Evolutionary conservation across 1,140 invertebrate genomes (phyloP).

Genomic region (Tetragnatha versicolor): DNA sequence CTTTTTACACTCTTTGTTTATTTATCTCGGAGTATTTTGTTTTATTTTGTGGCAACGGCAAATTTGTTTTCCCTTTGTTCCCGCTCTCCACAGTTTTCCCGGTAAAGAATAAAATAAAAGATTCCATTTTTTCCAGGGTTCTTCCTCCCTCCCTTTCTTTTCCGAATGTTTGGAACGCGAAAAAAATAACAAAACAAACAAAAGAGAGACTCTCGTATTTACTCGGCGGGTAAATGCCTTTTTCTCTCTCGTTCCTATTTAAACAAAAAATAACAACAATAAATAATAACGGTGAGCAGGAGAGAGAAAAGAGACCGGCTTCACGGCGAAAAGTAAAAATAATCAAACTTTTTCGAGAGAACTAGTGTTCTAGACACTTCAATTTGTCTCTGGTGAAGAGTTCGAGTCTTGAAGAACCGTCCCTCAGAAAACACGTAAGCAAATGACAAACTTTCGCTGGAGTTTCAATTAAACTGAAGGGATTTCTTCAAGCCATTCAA

Average conservation of each 20-base stretch:
- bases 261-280: slow-evolving; percentile 24
- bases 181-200: not conserved
- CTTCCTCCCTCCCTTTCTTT: not conserved
- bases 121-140: not conserved
- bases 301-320: not conserved
- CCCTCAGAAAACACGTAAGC: slow-evolving; percentile 5
- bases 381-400: slow-evolving; percentile 50
- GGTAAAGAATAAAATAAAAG: slow-evolving; percentile 19
- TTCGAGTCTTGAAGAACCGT: slow-evolving; percentile 1
- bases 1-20: slow-evolving; percentile 47
- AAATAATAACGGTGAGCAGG: too few species aligned
- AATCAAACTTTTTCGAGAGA: slow-evolving; percentile 20
- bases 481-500: slow-evolving; percentile 33
- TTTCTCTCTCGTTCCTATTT: slow-evolving; percentile 8
- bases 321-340: slow-evolving; percentile 31
- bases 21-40: slow-evolving; percentile 52
- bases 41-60: slow-evolving; percentile 53
- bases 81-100: slow-evolving; percentile 16
- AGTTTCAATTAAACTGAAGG: slow-evolving; percentile 53
- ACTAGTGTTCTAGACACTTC: slow-evolving; percentile 47
- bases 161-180: not conserved
- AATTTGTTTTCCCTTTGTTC: slow-evolving; percentile 52
- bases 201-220: slow-evolving; percentile 42
- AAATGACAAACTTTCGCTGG: slow-evolving; percentile 47
- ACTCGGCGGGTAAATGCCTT: slow-evolving; percentile 33